Percentiles rank a stretch among this genome's conserved stretches.
phyloP scores from a whole-genome alignment of 1,140 invertebrate genomes.

The Zaprionus ghesquierei region DNA sequence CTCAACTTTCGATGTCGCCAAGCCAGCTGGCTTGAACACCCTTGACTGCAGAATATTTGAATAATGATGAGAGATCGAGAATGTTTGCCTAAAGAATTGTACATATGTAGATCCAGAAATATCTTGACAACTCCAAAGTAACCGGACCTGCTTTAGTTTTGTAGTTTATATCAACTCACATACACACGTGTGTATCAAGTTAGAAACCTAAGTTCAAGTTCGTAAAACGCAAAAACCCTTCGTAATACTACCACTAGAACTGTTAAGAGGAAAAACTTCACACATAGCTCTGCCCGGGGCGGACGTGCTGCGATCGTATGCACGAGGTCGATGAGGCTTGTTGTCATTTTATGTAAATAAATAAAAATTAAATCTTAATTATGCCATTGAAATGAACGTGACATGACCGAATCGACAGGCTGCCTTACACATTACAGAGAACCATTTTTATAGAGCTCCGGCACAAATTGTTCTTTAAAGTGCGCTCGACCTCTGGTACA shows the following conservation, averaged over 20 bases:
- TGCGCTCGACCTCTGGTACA: constrained; percentile 64
- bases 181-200: not conserved
- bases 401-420: constrained; percentile 22
- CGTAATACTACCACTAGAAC: not conserved
- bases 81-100: not conserved
- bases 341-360: constrained; percentile 41
- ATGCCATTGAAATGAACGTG: constrained; percentile 51
- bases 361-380: constrained; percentile 50
- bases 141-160: not conserved
- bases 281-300: no score
- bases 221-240: constrained; percentile 12
- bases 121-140: not conserved
- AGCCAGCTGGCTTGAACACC: not conserved
- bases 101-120: not conserved
- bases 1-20: not conserved
- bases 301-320: constrained; percentile 48
- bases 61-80: not conserved
- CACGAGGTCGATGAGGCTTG: constrained; percentile 36
- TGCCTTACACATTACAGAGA: constrained; percentile 49
- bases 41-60: not conserved
- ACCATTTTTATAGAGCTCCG: constrained; percentile 51
- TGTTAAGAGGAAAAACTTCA: not conserved
- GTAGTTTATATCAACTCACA: not conserved
- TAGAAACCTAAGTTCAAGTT: not conserved
- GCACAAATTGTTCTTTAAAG: constrained; percentile 66